Conservation (phyloP, 35 echinoderm and acorn worm species). For the Anneissia japonica region DNA sequence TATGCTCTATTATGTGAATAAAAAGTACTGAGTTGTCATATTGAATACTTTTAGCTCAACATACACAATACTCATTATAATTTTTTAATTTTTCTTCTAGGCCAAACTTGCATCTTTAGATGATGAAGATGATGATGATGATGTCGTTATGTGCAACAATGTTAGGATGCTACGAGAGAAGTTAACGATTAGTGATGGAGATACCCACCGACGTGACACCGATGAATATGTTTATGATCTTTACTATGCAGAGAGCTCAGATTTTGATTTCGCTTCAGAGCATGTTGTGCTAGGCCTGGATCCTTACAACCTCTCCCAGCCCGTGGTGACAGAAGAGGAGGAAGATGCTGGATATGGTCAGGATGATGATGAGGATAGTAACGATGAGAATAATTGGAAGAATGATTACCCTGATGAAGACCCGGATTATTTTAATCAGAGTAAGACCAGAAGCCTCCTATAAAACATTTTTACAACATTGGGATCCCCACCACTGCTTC, state of each 20-base stretch:
- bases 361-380: slow-evolving; percentile 16
- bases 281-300: neutral
- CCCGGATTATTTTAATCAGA: neutral
- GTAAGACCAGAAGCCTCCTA: too few species aligned
- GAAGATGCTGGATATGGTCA: neutral
- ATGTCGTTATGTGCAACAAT: slow-evolving; percentile 10
- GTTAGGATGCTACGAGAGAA: slow-evolving; percentile 14
- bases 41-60: too few species aligned
- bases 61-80: neutral
- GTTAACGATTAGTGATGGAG: neutral
- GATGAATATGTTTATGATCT: slow-evolving; percentile 9
- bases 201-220: neutral
- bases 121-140: neutral
- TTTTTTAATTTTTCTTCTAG: neutral
- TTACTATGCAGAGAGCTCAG: slow-evolving; percentile 3
- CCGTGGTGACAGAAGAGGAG: neutral
- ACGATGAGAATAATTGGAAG: slow-evolving; percentile 22
- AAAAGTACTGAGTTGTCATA: too few species aligned
- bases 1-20: too few species aligned
- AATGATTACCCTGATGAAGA: slow-evolving; percentile 30
- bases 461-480: too few species aligned
- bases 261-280: neutral
- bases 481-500: too few species aligned
- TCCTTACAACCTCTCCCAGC: neutral
- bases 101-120: neutral